Conservation (phyloP, 2,113 vertebrate species). For the Calyptomena viridis region DNA sequence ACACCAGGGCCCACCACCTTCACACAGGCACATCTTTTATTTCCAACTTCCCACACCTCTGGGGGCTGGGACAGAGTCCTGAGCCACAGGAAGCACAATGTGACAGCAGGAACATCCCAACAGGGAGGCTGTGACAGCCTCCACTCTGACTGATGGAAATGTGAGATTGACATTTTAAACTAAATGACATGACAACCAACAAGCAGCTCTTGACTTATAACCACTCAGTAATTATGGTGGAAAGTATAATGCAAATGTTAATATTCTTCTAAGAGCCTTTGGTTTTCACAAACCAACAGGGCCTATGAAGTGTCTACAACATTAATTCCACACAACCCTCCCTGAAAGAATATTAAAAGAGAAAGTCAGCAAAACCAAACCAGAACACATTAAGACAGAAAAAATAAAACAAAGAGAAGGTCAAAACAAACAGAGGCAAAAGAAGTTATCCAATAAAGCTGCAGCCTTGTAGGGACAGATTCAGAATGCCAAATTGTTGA, state of each 20-base stretch:
- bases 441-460: background rate
- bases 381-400: background rate
- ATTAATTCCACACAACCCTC: constrained; percentile 5
- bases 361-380: background rate
- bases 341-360: background rate
- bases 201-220: background rate
- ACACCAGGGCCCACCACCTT: background rate
- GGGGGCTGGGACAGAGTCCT: background rate
- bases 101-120: background rate
- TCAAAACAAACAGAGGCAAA: background rate
- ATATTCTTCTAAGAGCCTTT: background rate
- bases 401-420: background rate
- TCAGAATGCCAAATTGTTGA: background rate
- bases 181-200: background rate
- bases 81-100: background rate
- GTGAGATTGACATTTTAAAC: background rate
- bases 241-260: background rate
- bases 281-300: background rate
- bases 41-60: background rate
- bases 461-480: background rate
- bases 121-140: background rate
- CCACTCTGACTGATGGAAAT: background rate
- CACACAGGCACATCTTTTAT: background rate
- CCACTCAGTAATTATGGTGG: background rate
- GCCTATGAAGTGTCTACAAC: background rate